A percentile compares a stretch with the other conserved stretches of the same genome.
phyloP scores from a whole-genome alignment of 2,113 vertebrate genomes.

The Azemiops feae region DNA sequence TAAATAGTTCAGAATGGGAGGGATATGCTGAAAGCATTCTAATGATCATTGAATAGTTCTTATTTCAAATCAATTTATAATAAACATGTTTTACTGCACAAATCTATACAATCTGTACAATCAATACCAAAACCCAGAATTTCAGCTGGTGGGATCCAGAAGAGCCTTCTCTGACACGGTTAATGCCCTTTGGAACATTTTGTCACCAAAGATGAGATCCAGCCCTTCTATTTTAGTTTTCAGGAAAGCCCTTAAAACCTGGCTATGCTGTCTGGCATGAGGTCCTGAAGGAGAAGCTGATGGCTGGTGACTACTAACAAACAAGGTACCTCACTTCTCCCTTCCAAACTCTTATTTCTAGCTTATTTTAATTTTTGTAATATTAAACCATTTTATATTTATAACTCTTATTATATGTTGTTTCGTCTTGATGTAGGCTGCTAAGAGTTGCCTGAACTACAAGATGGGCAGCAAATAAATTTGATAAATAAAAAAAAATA shows the following conservation, averaged over 20 bases:
- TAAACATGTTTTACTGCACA: background rate
- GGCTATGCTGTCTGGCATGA: background rate
- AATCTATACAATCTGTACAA: background rate
- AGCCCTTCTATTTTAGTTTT: background rate
- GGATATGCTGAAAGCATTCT: background rate
- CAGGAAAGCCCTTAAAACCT: background rate
- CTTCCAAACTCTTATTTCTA: background rate
- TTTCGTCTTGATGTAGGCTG: background rate
- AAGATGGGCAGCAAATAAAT: background rate
- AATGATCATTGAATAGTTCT: background rate
- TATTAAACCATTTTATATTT: background rate
- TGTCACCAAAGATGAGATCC: background rate
- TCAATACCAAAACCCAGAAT: background rate
- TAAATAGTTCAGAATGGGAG: background rate
- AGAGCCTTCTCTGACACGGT: background rate
- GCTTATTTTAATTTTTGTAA: background rate
- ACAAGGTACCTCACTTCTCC: background rate
- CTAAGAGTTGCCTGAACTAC: too few species aligned
- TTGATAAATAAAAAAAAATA: background rate
- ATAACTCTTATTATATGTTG: background rate
- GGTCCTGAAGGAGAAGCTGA: background rate
- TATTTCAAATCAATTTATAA: constrained; percentile 2
- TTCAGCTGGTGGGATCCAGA: background rate
- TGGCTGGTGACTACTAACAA: background rate
- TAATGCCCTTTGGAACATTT: background rate